These are phyloP conservation scores for Pipistrellus nathusii DNA, from an alignment of 2,797 vertebrate genomes.

Conservation along the genomic window DNA sequence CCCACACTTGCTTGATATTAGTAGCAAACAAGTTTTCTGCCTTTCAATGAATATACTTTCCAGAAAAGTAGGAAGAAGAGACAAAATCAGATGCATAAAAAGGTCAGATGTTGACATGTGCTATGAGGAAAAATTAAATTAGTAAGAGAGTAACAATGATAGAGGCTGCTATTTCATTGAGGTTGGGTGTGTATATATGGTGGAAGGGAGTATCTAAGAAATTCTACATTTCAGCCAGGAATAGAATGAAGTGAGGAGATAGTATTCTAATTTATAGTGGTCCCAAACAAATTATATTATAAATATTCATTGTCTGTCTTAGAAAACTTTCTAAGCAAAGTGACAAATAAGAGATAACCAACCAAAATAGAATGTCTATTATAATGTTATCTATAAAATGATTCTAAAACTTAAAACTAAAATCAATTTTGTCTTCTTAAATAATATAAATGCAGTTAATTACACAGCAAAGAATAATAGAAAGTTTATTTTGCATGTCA, in stretches of 20 bases:
- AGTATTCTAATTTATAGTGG: background rate
- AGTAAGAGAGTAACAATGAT: background rate
- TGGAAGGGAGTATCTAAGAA: background rate
- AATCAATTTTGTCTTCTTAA: slow-evolving; percentile 10
- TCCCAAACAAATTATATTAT: background rate
- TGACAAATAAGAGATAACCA: background rate
- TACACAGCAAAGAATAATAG: background rate
- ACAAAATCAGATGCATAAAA: background rate
- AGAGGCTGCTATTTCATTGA: background rate
- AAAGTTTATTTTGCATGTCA: background rate
- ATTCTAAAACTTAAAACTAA: slow-evolving; percentile 26
- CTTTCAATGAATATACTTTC: background rate
- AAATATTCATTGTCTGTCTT: slow-evolving; percentile 6
- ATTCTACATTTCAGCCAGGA: background rate
- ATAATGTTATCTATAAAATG: background rate
- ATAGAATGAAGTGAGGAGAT: background rate
- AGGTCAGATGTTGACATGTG: background rate
- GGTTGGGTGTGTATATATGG: background rate
- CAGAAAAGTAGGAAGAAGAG: background rate
- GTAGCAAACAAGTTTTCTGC: background rate
- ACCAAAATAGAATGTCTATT: background rate
- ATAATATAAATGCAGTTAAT: background rate
- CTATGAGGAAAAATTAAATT: background rate
- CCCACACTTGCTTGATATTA: background rate
- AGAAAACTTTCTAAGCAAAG: background rate